Conservation (phyloP, 2,113 vertebrate species). For the Ammodytes marinus region DNA sequence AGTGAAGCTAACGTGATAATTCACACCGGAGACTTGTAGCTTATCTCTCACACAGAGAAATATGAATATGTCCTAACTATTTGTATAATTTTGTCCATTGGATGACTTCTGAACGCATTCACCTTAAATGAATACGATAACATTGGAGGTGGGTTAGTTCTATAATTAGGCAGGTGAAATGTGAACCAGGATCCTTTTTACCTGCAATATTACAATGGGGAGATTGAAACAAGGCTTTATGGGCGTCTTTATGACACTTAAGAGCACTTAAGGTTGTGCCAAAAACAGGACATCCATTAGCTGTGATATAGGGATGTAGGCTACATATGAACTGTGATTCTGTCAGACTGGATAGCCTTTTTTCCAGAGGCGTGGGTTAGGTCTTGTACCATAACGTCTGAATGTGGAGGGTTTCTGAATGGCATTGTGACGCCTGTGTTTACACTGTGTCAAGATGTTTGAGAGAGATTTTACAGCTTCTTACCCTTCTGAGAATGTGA, state of each 20-base stretch:
- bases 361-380: conserved; percentile 3
- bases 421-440: conserved; percentile 42
- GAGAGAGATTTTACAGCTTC: conserved; percentile 52
- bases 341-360: conserved; percentile 28
- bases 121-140: too few relatives aligned
- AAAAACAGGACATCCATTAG: too few relatives aligned
- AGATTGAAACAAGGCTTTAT: not conserved
- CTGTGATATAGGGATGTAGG: too few relatives aligned
- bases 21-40: too few relatives aligned
- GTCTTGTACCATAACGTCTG: conserved; percentile 21
- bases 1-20: too few relatives aligned
- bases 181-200: not conserved
- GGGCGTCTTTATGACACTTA: not conserved
- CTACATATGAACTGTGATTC: conserved; percentile 16
- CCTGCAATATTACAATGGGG: not conserved
- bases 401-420: conserved; percentile 48
- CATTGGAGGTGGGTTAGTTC: not conserved
- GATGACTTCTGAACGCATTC: too few relatives aligned
- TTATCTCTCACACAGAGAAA: too few relatives aligned
- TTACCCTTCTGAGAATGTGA: conserved; percentile 36
- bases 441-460: conserved; percentile 48
- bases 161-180: not conserved
- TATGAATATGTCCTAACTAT: too few relatives aligned
- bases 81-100: too few relatives aligned
- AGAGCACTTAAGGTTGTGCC: too few relatives aligned